Base-by-base conservation (phyloP, 2,888 invertebrate genomes). In the Prenolepis imparis region DNA sequence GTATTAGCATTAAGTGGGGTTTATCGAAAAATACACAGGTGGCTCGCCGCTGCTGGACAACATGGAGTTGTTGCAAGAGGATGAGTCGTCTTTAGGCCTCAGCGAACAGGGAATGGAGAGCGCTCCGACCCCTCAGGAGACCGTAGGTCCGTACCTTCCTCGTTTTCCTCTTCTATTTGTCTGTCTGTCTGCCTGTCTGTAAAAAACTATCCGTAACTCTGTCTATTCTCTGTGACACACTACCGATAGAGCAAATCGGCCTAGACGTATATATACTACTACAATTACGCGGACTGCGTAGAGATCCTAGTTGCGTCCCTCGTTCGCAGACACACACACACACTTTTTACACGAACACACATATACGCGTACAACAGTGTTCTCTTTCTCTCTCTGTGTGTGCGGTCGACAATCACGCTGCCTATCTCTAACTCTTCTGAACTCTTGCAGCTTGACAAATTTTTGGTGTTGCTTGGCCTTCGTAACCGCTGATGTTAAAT, bases 61-160 rank as follows among this genome's bases (percentile, higher is more conserved):
- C 92, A 94, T 94, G 94, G 94, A 94, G 86, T 93, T 95, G 91
- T 93, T 94, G 91, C 94, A 94, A 93, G 94, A 94, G 90, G 94
- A 94, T 91, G 94, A 94, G 86, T 93, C 94, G 90, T 93, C 94
- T 84, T 94, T 95, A 93, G 93, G 93, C 89, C 92, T 94, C 87
- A 93, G 92, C 88, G 94, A 94, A 89, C 94, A 94, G 91, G 93
- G 93, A 92, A 94, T 94, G 94, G 94, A 94, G 90, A 94, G 93
- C 91, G 92, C 92, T 92, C 92, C 94, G 89, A 93, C 93, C 91
- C 93, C 94, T 90, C 92, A 93, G 91, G 93, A 94, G 90, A 93
- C 93, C 90, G 94, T 94, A 94, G 94, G 94, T 94, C 94, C 94
- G 94, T 94, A 94, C 91, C 91, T 91, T 92, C 92, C 91, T 93